phyloP scores from a whole-genome alignment of 35 echinoderm and acorn worm species.

The Hemicentrotus pulcherrimus region DNA sequence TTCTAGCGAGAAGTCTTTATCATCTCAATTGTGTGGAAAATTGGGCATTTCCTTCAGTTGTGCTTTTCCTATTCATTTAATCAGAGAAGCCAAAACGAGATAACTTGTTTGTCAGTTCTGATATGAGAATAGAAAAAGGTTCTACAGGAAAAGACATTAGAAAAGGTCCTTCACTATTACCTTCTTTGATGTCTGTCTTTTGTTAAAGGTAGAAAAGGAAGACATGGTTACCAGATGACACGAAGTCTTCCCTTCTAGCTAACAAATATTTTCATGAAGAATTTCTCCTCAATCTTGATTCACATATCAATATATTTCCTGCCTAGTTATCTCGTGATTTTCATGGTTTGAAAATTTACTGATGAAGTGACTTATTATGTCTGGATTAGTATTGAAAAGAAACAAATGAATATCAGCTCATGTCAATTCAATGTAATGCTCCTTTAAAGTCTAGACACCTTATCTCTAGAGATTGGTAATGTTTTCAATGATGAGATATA shows the following conservation, averaged over 20 bases:
- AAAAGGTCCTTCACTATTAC: neutral
- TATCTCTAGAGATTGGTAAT: neutral
- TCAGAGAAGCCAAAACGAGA: neutral
- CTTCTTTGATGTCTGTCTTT: neutral
- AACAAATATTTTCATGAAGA: neutral
- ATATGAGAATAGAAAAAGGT: neutral
- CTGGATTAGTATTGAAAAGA: no score
- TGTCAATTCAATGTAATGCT: neutral
- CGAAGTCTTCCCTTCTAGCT: neutral
- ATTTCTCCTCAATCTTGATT: no score
- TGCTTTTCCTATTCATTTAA: neutral
- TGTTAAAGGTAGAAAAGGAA: neutral
- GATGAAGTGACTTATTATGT: no score
- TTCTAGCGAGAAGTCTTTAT: neutral
- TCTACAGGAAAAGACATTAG: neutral
- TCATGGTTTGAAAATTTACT: no score
- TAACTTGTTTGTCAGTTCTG: slow-evolving; percentile 11
- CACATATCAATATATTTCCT: no score
- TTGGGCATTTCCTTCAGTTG: slow-evolving; percentile 9
- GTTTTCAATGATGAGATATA: neutral
- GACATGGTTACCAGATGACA: neutral
- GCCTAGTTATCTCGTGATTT: no score
- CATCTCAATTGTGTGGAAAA: neutral
- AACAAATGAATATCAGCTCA: neutral
- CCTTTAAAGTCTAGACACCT: neutral